Evolutionary conservation across 2,888 invertebrate genomes (phyloP), one percentile per base, ranked within the genome.

Genomic region (Spicauda simplicius): DNA sequence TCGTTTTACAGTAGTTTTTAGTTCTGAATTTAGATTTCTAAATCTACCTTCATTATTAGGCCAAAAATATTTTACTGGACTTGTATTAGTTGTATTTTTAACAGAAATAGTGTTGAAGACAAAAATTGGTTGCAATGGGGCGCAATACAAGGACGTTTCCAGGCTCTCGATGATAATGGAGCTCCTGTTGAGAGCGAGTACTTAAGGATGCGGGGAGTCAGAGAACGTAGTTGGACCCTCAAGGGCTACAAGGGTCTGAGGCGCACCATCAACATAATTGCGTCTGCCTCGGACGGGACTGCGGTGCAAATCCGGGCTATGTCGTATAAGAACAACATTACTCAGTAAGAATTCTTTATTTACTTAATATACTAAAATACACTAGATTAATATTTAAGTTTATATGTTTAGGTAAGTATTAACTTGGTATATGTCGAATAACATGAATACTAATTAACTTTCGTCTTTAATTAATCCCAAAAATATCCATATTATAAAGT

Each of bases 91-190:
- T 41, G 12, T 41, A 41, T 41, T 41, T n/a, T 52, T 12, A 52
- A 57, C 48, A 94, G 94, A 71, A 83, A 80, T 54, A 84, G 85
- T 73, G 80, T 85, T 0, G 83, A 88, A 54, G 84, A 85, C 3
- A 69, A 72, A 18, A 94, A 95, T 59, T 95, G 94, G 83, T 88
- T 94, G 70, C 96, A 96, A 77, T 96, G 94, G 86, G 96, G 96
- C 5, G 87, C 92, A 0, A 77, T 95, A 18, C 90, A 94, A 71
- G 96, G 96, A 0, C 92, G 93, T 18, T 79, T 96, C 67, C 89
- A 87, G 63, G 83, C 93, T 0, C 93, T 87, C 68, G 83, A 91
- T 58, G 83, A 81, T 0, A 77, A 86, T 37, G 92, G 90, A 20
- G 80, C 81, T 41, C 71, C 80, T 3, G 81, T 82, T 7, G 76